Evolutionary conservation across 2,888 invertebrate species (phyloP).

Genomic region (Platynereis dumerilii): DNA sequence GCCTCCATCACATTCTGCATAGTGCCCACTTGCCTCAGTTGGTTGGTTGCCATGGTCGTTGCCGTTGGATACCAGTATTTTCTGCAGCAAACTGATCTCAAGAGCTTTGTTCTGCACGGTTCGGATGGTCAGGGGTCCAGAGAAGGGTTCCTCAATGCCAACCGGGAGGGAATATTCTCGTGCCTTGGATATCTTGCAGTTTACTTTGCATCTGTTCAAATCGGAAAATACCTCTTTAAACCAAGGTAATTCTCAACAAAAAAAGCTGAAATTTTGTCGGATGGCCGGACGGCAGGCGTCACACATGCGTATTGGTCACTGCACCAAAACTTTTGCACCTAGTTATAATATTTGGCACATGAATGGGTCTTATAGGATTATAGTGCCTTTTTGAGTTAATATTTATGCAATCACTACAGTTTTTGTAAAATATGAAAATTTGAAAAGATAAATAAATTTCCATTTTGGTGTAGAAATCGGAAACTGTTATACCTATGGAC

Average conservation of each 20-base stretch:
- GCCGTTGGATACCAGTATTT: slow-evolving; percentile 73
- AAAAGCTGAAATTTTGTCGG: neutral
- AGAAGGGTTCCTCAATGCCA: slow-evolving; percentile 75
- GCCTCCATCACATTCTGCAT: slow-evolving; percentile 71
- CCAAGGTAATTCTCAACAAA: slow-evolving; percentile 42
- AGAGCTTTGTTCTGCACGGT: slow-evolving; percentile 72
- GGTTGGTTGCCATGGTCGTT: slow-evolving; percentile 69
- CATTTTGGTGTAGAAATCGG: too few relatives aligned
- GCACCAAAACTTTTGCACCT: too few relatives aligned
- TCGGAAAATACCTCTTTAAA: slow-evolving; percentile 50
- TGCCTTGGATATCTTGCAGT: slow-evolving; percentile 83
- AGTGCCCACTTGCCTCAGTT: slow-evolving; percentile 67
- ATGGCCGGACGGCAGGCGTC: too few relatives aligned
- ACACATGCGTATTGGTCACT: too few relatives aligned
- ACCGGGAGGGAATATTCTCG: slow-evolving; percentile 90
- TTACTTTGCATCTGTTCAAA: slow-evolving; percentile 74
- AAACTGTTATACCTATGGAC: too few relatives aligned
- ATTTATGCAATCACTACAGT: too few relatives aligned
- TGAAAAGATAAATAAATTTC: too few relatives aligned
- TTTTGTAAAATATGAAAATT: too few relatives aligned
- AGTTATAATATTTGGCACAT: too few relatives aligned
- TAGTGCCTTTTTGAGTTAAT: too few relatives aligned
- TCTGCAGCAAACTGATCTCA: slow-evolving; percentile 70
- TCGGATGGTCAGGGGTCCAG: slow-evolving; percentile 47
- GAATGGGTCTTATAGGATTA: too few relatives aligned